Conservation (phyloP, 2,113 vertebrate genomes). For the Esox niger region DNA sequence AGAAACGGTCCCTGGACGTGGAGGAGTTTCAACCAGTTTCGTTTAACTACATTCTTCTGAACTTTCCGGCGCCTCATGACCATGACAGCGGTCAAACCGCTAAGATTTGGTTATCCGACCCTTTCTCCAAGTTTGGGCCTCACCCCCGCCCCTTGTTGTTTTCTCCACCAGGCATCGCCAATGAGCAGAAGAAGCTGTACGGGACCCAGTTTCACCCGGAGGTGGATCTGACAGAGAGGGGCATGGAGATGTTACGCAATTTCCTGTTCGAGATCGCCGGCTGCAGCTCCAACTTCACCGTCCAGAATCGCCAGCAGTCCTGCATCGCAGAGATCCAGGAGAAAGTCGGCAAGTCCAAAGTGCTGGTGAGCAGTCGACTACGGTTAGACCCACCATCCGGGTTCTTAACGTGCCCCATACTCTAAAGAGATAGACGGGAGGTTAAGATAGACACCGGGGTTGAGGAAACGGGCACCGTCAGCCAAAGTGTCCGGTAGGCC, state of each 20-base stretch:
- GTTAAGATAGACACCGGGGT: conserved; percentile 6
- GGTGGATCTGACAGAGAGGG: conserved; percentile 93
- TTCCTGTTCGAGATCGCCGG: conserved; percentile 95
- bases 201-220: conserved; percentile 97
- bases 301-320: conserved; percentile 85
- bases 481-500: too few relatives aligned
- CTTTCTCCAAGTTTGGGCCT: not conserved
- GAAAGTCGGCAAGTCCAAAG: conserved; percentile 90
- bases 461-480: too few relatives aligned
- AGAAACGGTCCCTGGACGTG: not conserved
- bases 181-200: conserved; percentile 96
- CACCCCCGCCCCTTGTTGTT: not conserved
- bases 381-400: not conserved
- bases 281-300: conserved; percentile 91
- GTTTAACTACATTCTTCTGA: not conserved
- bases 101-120: not conserved
- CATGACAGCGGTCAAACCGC: not conserved
- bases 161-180: conserved; percentile 83
- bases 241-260: conserved; percentile 91
- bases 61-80: not conserved
- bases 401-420: conserved; percentile 5
- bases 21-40: not conserved
- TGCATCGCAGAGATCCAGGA: conserved; percentile 90
- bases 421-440: conserved; percentile 45
- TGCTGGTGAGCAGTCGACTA: conserved; percentile 79